Evolutionary conservation across 92 coral and sea anemone genomes (phyloP), one percentile per base, ranked within the genome.

Genomic region (Virgularia gustaviana): DNA sequence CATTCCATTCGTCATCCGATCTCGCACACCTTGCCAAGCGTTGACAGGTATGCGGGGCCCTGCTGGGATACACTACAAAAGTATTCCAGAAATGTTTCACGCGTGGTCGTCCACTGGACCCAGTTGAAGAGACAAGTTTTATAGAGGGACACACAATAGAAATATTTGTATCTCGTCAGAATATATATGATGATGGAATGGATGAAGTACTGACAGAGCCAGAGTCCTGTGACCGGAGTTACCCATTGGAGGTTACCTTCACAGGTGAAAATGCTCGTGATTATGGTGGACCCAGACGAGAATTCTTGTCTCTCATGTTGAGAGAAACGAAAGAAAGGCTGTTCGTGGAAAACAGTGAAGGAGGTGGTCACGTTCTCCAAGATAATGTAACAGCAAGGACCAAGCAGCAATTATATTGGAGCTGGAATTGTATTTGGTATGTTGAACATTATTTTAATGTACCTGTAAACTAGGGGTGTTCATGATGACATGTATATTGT

Each of bases 201-300:
- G 57, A 42, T 0, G 84, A 83, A 27, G 68, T 83, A 3, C 2
- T 61, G 2, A 12, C 30, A 1, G 59, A 57, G 0, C 23, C 67
- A 4, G 63, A 59, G 19, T 6, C 53, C 8, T 11, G 54, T 6
- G 84, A 83, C 39, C 16, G 65, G 38, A 83, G 88, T 59, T 55
- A 33, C 11, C 81, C 83, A 0, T 44, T 72, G 27, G 77, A 78
- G 9, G 79, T 83, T 0, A 83, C 79, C 1, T 83, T 72, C 53
- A 53, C 37, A 36, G 81, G 84, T 1, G 88, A 83, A 49, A 12
- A 33, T 15, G 84, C 84, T 24, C 12, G 43, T 15, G 81, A 83
- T 34, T 83, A 47, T 57, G 88, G 88, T 9, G 88, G 88, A 36
- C 87, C 77, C 4, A 19, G 82, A 49, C 31, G 82, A 49, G 56